Conservation (phyloP, 2,113 vertebrate species). For the Pterocles burchelli region DNA sequence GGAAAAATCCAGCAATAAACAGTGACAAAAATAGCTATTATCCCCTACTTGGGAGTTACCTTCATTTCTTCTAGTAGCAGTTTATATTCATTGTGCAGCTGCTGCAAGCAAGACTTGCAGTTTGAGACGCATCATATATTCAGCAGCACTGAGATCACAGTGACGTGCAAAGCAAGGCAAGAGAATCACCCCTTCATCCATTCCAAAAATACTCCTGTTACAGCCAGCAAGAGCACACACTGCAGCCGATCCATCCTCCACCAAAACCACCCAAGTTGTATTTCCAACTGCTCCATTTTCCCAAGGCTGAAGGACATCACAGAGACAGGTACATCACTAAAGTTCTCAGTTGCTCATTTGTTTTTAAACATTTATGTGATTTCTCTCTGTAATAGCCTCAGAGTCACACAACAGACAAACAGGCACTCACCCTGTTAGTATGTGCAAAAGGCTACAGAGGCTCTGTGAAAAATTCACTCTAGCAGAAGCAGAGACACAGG, state of each 20-base stretch:
- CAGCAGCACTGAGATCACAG: slow-evolving; percentile 52
- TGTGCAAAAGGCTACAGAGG: slow-evolving; percentile 11
- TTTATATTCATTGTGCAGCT: slow-evolving; percentile 9
- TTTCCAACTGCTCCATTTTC: background rate
- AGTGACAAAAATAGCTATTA: background rate
- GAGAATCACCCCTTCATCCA: slow-evolving; percentile 39
- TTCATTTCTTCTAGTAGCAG: background rate
- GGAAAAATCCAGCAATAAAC: background rate
- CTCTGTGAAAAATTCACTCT: slow-evolving; percentile 7
- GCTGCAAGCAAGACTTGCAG: slow-evolving; percentile 13
- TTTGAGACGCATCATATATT: background rate
- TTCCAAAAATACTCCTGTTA: slow-evolving; percentile 32
- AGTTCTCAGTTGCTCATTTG: background rate
- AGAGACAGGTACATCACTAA: background rate
- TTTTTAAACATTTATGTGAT: background rate
- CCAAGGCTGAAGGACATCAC: background rate
- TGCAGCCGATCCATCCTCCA: background rate
- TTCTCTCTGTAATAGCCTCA: slow-evolving; percentile 5
- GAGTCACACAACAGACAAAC: background rate
- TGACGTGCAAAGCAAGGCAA: slow-evolving; percentile 37
- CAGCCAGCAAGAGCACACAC: background rate
- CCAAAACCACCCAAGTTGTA: background rate
- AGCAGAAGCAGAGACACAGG: slow-evolving; percentile 1
- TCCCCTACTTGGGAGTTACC: background rate
- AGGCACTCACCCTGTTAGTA: slow-evolving; percentile 10